Evolutionary conservation across 2,113 vertebrate genomes (phyloP).

Genomic region (Cygnus atratus): DNA sequence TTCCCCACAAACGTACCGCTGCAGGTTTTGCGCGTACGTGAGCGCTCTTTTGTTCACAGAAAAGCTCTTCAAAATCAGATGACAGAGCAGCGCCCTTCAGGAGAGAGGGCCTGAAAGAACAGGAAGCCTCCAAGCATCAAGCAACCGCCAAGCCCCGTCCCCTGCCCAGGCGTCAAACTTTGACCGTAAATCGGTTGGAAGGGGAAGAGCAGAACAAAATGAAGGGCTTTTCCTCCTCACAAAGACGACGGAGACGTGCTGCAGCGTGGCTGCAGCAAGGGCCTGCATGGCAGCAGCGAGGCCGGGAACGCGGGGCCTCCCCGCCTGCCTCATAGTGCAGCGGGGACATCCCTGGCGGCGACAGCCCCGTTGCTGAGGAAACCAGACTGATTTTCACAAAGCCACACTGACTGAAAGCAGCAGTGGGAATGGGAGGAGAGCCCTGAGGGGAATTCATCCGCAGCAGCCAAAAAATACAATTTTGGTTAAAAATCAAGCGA

Average conservation of each 20-base stretch:
- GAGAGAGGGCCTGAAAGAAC: conserved; percentile 9
- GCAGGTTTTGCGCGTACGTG: not conserved
- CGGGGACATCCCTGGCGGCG: conserved; percentile 60
- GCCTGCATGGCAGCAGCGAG: not conserved
- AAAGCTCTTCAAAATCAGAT: not conserved
- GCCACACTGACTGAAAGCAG: conserved; percentile 67
- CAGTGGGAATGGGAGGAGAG: conserved; percentile 52
- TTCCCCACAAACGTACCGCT: not conserved
- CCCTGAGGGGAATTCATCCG: conserved; percentile 33
- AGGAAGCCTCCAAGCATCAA: conserved; percentile 31
- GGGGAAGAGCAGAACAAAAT: conserved; percentile 13
- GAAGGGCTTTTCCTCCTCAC: conserved; percentile 36
- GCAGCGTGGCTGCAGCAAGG: not conserved
- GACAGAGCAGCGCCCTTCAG: not conserved
- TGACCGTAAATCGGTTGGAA: conserved; percentile 50
- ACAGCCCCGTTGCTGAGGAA: conserved; percentile 58
- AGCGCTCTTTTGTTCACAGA: not conserved
- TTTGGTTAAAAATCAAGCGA: not conserved
- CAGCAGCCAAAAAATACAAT: not conserved
- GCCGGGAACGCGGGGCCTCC: conserved; percentile 32
- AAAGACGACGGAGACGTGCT: conserved; percentile 49
- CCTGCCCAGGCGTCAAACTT: conserved; percentile 24
- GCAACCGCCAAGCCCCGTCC: not conserved
- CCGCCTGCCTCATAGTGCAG: conserved; percentile 32
- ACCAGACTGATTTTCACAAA: conserved; percentile 65